phyloP scores from a whole-genome alignment of 2,113 vertebrate genomes.

The Argyrosomus japonicus region DNA sequence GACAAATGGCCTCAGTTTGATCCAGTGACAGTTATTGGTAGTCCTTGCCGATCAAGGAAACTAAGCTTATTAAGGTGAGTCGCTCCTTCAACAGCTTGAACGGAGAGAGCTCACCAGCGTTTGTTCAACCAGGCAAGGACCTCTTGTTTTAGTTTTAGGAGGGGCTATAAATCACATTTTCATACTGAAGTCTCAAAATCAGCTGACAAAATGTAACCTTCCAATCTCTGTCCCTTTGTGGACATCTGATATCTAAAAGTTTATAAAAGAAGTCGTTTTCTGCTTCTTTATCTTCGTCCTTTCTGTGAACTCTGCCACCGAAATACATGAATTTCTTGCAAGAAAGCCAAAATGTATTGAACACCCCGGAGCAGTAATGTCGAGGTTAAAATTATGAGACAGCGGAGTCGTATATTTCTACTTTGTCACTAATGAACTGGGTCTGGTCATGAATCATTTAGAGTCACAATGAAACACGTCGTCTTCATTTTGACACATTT shows the following conservation, averaged over 20 bases:
- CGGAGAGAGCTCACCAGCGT: neutral
- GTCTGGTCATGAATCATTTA: slow-evolving; percentile 37
- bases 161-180: neutral
- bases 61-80: neutral
- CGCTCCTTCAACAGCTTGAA: neutral
- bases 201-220: neutral
- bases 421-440: slow-evolving; percentile 12
- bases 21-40: neutral
- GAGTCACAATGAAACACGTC: neutral
- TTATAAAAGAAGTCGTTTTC: neutral
- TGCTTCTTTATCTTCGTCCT: neutral
- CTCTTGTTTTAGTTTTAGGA: neutral
- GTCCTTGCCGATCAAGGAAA: neutral
- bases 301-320: neutral
- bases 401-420: neutral
- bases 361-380: neutral
- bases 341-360: neutral
- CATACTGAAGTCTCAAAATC: neutral
- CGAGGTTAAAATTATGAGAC: neutral
- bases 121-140: neutral
- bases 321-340: neutral
- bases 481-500: neutral
- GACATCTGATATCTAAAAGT: neutral
- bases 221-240: neutral
- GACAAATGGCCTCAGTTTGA: slow-evolving; percentile 16